Conservation (phyloP, 1,140 invertebrate species). For the Micrasema minimum region DNA sequence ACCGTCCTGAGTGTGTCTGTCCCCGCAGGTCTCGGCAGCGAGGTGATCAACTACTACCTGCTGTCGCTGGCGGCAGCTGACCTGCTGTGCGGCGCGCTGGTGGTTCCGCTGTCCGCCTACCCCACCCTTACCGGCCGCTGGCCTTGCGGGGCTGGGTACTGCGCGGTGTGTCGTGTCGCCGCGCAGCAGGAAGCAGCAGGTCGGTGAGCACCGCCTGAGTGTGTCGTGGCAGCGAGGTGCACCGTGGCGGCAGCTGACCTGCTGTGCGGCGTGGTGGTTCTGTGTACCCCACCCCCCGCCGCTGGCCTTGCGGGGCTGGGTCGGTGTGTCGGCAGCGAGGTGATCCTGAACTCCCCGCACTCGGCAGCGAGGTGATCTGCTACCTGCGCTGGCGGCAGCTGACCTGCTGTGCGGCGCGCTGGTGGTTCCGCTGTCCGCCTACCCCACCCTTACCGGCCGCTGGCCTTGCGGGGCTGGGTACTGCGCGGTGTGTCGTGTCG, state of each 20-base stretch:
- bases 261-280: conserved; percentile 90
- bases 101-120: conserved; percentile 93
- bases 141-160: conserved; percentile 87
- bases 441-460: no score
- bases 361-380: no score
- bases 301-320: conserved; percentile 85
- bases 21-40: conserved; percentile 79
- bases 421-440: no score
- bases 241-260: conserved; percentile 94
- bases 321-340: conserved; percentile 88
- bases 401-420: no score
- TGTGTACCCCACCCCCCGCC: conserved; percentile 83
- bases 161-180: no score
- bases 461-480: no score
- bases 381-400: conserved; percentile 87
- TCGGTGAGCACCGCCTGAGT: no score
- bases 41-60: conserved; percentile 94
- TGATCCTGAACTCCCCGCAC: no score
- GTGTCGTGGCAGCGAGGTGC: conserved; percentile 87
- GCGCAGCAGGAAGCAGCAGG: no score
- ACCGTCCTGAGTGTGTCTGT: conserved; percentile 10
- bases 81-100: conserved; percentile 86
- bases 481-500: no score
- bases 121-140: conserved; percentile 74
- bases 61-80: conserved; percentile 92